Evolutionary conservation across 2,113 vertebrate species (phyloP).

Genomic region (Carassius auratus): DNA sequence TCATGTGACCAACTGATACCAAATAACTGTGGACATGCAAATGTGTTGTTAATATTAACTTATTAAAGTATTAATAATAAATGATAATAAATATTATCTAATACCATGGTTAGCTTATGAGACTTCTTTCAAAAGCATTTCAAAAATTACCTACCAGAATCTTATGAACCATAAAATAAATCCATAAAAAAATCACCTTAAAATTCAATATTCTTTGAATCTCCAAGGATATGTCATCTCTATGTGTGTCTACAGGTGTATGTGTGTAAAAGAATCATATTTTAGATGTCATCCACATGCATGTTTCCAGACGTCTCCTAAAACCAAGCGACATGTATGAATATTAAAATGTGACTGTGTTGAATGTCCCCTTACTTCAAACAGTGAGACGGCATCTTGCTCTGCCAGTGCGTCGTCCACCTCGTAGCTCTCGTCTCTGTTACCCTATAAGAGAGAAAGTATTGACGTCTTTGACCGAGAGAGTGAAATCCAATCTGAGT

Average conservation of each 20-base stretch:
- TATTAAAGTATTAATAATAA: background rate
- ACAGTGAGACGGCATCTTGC: conserved; percentile 70
- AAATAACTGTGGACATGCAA: background rate
- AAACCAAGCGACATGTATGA: background rate
- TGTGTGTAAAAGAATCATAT: too few species aligned
- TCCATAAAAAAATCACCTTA: too few species aligned
- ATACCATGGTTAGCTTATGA: background rate
- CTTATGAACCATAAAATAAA: too few species aligned
- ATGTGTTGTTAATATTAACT: background rate
- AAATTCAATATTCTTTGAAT: too few species aligned
- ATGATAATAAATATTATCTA: background rate
- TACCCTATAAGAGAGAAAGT: conserved; percentile 67
- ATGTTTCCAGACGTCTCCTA: background rate
- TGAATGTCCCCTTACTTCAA: conserved; percentile 67
- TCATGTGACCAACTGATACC: background rate
- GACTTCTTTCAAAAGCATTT: too few species aligned
- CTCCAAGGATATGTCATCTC: too few species aligned
- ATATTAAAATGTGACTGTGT: background rate
- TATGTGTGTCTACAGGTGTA: too few species aligned
- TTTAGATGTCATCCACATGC: too few species aligned
- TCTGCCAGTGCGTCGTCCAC: conserved; percentile 77
- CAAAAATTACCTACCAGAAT: too few species aligned
- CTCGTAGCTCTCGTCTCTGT: conserved; percentile 74
- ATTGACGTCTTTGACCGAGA: conserved; percentile 3
- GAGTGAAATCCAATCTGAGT: conserved; percentile 47